phyloP scores from a whole-genome alignment of 2,113 vertebrate species.

The Oostethus manadensis region DNA sequence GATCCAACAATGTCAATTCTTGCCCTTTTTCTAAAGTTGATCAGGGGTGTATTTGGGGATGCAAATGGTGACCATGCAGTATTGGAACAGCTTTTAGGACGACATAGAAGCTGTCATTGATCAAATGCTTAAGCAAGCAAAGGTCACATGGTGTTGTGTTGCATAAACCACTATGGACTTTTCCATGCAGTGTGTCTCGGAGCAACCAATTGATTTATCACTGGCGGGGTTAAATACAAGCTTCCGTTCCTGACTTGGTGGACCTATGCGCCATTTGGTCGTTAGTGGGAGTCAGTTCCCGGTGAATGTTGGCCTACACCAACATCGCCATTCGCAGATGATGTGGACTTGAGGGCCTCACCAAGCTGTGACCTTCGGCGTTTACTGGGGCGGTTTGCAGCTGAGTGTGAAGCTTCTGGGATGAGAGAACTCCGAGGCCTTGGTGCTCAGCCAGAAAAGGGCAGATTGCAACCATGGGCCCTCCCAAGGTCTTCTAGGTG shows the following conservation, averaged over 20 bases:
- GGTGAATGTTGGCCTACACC: too few species aligned
- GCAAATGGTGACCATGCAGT: too few species aligned
- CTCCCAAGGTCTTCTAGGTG: too few species aligned
- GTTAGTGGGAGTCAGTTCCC: too few species aligned
- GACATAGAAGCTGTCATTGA: conserved; percentile 16
- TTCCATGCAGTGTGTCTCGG: conserved; percentile 10
- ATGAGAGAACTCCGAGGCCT: too few species aligned
- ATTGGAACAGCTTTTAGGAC: neutral
- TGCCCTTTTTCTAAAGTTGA: too few species aligned
- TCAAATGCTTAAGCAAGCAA: conserved; percentile 15
- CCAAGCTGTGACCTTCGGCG: neutral
- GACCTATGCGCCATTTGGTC: too few species aligned
- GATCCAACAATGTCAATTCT: too few species aligned
- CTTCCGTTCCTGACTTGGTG: conserved; percentile 20
- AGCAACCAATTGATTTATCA: conserved; percentile 24
- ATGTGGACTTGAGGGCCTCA: neutral
- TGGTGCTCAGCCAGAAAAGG: too few species aligned
- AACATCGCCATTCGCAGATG: neutral
- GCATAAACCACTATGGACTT: conserved; percentile 13
- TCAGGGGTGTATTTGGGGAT: neutral
- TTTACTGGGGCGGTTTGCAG: neutral
- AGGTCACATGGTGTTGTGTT: conserved; percentile 17
- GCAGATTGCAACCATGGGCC: too few species aligned
- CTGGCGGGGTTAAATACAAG: conserved; percentile 29
- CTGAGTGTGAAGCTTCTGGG: neutral